phyloP scores from a whole-genome alignment of 2,888 invertebrate species.

The Lycophotia porphyrea region DNA sequence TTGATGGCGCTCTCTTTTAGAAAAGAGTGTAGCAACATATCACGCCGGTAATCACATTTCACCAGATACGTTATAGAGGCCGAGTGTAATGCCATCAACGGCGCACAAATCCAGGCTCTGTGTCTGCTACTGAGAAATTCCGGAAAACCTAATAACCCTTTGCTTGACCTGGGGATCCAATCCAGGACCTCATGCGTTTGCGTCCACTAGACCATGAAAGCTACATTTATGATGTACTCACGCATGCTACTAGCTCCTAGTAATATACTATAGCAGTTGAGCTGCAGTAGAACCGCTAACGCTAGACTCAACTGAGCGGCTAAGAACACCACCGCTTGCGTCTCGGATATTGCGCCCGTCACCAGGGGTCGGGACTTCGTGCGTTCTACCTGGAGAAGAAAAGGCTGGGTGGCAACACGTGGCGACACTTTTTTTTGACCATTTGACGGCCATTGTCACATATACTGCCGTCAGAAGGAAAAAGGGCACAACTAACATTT shows the following conservation, averaged over 20 bases:
- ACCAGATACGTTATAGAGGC: too few relatives aligned
- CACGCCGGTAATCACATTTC: too few relatives aligned
- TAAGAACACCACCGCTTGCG: constrained; percentile 95
- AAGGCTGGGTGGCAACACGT: too few relatives aligned
- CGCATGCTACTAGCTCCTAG: constrained; percentile 95
- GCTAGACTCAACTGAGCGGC: constrained; percentile 95
- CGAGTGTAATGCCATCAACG: background rate
- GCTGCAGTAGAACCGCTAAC: constrained; percentile 95
- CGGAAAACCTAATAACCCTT: background rate
- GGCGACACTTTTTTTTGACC: too few relatives aligned
- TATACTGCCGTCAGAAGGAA: too few relatives aligned
- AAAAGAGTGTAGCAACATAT: too few relatives aligned
- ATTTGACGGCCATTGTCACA: too few relatives aligned
- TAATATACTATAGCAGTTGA: constrained; percentile 96
- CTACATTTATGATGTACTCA: constrained; percentile 71
- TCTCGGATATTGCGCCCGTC: constrained; percentile 93
- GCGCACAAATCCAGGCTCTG: background rate
- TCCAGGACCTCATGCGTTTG: background rate
- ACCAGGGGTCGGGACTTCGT: constrained; percentile 97
- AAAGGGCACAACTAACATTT: too few relatives aligned
- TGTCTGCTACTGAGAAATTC: background rate
- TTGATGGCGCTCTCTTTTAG: too few relatives aligned
- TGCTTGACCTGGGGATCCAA: background rate
- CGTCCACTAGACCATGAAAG: background rate
- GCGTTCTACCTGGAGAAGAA: constrained; percentile 93